Evolutionary conservation across 2,797 vertebrate species (phyloP), one percentile per base, ranked within the genome.

Genomic region (Cynopterus sphinx): DNA sequence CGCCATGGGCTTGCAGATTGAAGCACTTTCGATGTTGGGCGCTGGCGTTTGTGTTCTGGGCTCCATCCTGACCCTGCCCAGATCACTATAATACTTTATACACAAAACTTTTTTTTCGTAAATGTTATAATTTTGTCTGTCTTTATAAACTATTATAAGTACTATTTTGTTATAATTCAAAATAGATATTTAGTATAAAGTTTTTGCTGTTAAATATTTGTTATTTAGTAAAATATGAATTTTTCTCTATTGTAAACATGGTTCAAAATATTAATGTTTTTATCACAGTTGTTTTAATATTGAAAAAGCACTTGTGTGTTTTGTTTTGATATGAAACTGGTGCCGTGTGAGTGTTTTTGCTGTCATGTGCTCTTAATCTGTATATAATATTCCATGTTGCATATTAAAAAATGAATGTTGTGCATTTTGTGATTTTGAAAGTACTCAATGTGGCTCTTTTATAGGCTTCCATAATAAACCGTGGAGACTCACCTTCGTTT

Each of bases 101-200:
- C 98, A 98, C 98, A 94, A 98, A 92, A 96, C 95, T 81, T 96
- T 92, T 97, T 98, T 98, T 97, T 39, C 97, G 92, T 97, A 98
- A 98, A 98, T 97, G 96, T 97, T 95, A 94, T 97, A 97, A 97
- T 97, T 98, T 97, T 97, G 97, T 98, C 98, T 97, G 98, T 98
- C 98, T 98, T 98, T 98, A 98, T 99, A 98, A 98, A 99, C 99
- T 99, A 99, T 99, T 99, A 99, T 99, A 99, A 99, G 99, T 99
- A 98, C 99, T 99, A 99, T 99, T 99, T 99, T 99, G 99, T 99
- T 99, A 99, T 99, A 99, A 99, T 99, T 99, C 99, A 99, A 99
- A 99, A 99, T 99, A 99, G 99, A 99, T 99, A 99, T 99, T 99
- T 99, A 99, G 99, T 99, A 99, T 98, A 99, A 99, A 99, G 99